Conservation (phyloP, 2,797 vertebrate species). For the Xiphophorus birchmanni region DNA sequence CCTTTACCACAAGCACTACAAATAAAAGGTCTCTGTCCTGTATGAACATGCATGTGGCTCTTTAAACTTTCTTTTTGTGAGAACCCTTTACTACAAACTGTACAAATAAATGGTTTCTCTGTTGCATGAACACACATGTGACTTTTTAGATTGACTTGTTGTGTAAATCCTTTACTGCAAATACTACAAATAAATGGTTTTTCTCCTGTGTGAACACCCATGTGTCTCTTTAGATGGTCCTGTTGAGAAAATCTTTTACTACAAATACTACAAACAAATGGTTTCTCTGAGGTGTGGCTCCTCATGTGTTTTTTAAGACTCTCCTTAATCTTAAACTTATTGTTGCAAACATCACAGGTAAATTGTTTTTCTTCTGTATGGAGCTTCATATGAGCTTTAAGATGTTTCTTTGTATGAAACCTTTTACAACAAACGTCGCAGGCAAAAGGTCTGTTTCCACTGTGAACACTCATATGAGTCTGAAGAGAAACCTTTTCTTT, state of each 20-base stretch:
- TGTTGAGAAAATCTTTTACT: not conserved
- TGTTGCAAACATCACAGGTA: not conserved
- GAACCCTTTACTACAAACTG: not conserved
- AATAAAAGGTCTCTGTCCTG: not conserved
- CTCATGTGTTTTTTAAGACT: slow-evolving; percentile 2
- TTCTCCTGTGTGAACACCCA: not conserved
- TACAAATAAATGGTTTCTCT: not conserved
- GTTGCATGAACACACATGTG: not conserved
- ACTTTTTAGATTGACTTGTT: not conserved
- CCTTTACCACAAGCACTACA: not conserved
- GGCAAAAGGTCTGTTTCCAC: not conserved
- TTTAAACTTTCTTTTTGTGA: slow-evolving; percentile 6
- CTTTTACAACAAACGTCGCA: slow-evolving; percentile 11
- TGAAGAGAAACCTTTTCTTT: not conserved
- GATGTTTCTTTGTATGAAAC: not conserved
- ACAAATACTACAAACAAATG: slow-evolving; percentile 2
- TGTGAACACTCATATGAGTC: not conserved
- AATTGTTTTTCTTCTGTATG: slow-evolving; percentile 1
- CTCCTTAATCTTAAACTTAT: not conserved
- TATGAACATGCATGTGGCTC: slow-evolving; percentile 10
- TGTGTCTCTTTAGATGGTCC: slow-evolving; percentile 15
- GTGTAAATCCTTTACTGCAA: slow-evolving; percentile 1
- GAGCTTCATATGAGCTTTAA: not conserved
- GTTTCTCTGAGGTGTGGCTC: slow-evolving; percentile 3
- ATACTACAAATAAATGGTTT: slow-evolving; percentile 2